Evolutionary conservation across 2,888 invertebrate species (phyloP).

Genomic region (Caenorhabditis imperialis): DNA sequence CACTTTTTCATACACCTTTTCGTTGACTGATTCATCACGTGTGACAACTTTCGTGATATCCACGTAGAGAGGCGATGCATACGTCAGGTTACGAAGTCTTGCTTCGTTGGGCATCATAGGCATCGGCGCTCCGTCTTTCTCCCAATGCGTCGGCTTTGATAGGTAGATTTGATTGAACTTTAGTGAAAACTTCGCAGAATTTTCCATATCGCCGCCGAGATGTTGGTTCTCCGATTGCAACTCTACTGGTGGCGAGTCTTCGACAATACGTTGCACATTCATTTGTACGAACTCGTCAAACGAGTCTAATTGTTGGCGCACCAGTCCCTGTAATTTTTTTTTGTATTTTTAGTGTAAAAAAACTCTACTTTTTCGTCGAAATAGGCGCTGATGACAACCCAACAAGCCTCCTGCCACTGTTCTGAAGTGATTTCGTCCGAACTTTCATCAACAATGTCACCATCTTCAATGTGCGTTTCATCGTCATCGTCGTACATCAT

Average conservation of each 20-base stretch:
- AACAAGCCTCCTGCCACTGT: constrained; percentile 93
- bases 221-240: constrained; percentile 96
- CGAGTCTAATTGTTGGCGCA: constrained; percentile 97
- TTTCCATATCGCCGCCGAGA: constrained; percentile 83
- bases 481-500: too few relatives aligned
- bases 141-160: constrained; percentile 99
- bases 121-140: constrained; percentile 98
- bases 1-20: constrained; percentile 84
- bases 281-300: constrained; percentile 99
- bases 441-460: constrained; percentile 69
- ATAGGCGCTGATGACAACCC: constrained; percentile 99
- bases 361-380: constrained; percentile 90
- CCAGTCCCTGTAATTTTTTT: constrained; percentile 84
- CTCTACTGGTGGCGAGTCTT: constrained; percentile 98
- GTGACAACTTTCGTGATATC: constrained; percentile 89
- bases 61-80: constrained; percentile 97
- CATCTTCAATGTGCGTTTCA: constrained; percentile 66
- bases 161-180: constrained; percentile 99
- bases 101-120: constrained; percentile 99
- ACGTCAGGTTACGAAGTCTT: constrained; percentile 88
- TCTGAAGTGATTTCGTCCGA: constrained; percentile 95
- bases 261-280: constrained; percentile 99
- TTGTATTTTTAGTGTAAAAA: too few relatives aligned
- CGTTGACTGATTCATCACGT: constrained; percentile 89
- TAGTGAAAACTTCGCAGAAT: constrained; percentile 87